Evolutionary conservation across 2,797 vertebrate genomes (phyloP), one percentile per base, ranked within the genome.

Genomic region (Gymnodraco acuticeps): DNA sequence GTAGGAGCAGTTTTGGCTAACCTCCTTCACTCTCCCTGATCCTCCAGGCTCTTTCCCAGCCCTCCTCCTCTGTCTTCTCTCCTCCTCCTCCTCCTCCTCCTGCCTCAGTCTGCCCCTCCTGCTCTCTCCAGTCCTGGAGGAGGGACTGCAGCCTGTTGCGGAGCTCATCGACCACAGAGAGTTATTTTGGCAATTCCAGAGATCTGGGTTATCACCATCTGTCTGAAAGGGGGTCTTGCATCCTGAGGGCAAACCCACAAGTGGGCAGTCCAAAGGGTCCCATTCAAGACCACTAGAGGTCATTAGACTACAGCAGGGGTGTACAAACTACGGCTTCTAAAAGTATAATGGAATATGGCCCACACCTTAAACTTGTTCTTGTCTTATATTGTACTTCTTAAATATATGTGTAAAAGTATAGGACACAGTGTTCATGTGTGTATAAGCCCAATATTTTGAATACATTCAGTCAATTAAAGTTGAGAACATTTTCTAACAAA

Each of bases 241-340:
- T 92, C 83, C 88, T 0, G 92, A 84, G 70, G 94, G 93, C 75
- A 89, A 81, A 65, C 94, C 94, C 82, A 93, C 77, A 5, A 94
- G 95, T 66, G 95, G 93, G 87, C 94, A 95, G 87, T 95, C 95
- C 91, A 95, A 92, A 94, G 94, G 93, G 94, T 97, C 96, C 95
- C 96, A 96, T 87, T 96, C 95, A 86, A 96, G 92, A 90, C 94
- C 95, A 95, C 95, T 95, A 91, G 95, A 96, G 92, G 96, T 94
- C 96, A 96, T 96, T 93, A 93, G 91, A 93, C 92, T 92, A 89
- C 92, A 93, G 92, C 89, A 38, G 33, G 33, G 33, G 33, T 38
- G 33, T 38, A 7, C 33, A 38, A 2, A 38, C 33, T 38, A 38
- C 33, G 33, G 33, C 33, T 7, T 38, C 6, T 38, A 38, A 38